Conservation (phyloP, 2,888 invertebrate genomes). For the Cloeon dipterum region DNA sequence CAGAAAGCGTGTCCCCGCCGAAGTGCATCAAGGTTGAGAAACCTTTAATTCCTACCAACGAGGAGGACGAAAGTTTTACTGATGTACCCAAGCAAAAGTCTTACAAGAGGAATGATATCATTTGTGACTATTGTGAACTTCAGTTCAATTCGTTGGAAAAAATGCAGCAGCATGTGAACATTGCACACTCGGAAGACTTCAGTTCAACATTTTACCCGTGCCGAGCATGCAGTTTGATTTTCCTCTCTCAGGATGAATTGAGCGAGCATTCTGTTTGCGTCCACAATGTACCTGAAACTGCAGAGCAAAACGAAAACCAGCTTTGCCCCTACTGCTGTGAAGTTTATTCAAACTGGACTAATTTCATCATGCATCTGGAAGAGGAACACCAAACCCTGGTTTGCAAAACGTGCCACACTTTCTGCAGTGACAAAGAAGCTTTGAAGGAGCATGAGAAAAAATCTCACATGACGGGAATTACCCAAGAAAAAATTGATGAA, state of each 20-base stretch:
- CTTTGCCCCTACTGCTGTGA: slow-evolving; percentile 1
- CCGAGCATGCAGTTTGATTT: background rate
- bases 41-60: too few relatives aligned
- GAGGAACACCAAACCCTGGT: background rate
- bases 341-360: background rate
- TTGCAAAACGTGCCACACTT: background rate
- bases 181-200: background rate
- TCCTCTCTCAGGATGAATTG: background rate
- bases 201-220: background rate
- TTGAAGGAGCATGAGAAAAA: background rate
- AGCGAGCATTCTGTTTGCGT: slow-evolving; percentile 1
- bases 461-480: background rate
- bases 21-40: too few relatives aligned
- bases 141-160: background rate
- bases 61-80: too few relatives aligned
- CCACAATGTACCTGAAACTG: background rate
- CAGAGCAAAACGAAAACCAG: background rate
- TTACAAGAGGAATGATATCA: background rate
- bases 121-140: slow-evolving; percentile 2
- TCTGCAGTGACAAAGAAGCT: background rate
- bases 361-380: background rate
- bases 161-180: background rate
- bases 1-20: too few relatives aligned
- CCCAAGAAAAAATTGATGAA: background rate
- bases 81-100: too few relatives aligned